Evolutionary conservation across 2,888 invertebrate genomes (phyloP).

Genomic region (Venustoraphidia nigricollis): DNA sequence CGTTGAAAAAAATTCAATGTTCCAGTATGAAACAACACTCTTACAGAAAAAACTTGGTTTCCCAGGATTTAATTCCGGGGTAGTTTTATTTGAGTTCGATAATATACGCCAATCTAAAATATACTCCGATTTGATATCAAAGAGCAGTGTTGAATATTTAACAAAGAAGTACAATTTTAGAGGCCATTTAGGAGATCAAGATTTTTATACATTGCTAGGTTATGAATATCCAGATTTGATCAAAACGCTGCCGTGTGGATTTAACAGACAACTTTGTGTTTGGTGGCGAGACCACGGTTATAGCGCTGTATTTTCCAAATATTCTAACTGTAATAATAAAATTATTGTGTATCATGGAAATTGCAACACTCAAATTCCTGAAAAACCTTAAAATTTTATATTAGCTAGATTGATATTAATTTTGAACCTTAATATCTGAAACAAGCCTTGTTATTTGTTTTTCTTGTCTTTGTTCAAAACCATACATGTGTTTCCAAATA

Average conservation of each 20-base stretch:
- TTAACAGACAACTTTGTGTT: conserved; percentile 67
- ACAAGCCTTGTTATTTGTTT: too few relatives aligned
- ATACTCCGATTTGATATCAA: conserved; percentile 39
- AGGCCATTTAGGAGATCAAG: conserved; percentile 71
- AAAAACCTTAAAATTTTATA: too few relatives aligned
- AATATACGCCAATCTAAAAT: conserved; percentile 43
- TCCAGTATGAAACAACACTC: background rate
- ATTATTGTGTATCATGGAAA: conserved; percentile 59
- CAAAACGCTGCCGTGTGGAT: conserved; percentile 56
- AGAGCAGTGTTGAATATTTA: conserved; percentile 34
- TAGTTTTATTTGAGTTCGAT: conserved; percentile 53
- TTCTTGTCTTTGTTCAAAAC: too few relatives aligned
- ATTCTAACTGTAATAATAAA: conserved; percentile 48
- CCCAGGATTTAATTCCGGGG: conserved; percentile 72
- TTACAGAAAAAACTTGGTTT: conserved; percentile 31
- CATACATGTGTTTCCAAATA: too few relatives aligned
- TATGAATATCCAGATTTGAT: conserved; percentile 55
- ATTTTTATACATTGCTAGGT: conserved; percentile 58
- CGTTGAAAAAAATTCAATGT: too few relatives aligned
- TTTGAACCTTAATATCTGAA: too few relatives aligned
- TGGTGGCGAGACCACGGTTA: conserved; percentile 72
- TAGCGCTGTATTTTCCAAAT: conserved; percentile 51
- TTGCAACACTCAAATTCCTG: conserved; percentile 53
- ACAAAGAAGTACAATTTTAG: conserved; percentile 46
- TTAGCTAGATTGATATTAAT: too few relatives aligned